Percentiles rank a stretch among this genome's conserved stretches.
These are phyloP conservation scores for Tachystola acroxantha DNA, from an alignment of 2,888 invertebrate species.

Conservation along the genomic window DNA sequence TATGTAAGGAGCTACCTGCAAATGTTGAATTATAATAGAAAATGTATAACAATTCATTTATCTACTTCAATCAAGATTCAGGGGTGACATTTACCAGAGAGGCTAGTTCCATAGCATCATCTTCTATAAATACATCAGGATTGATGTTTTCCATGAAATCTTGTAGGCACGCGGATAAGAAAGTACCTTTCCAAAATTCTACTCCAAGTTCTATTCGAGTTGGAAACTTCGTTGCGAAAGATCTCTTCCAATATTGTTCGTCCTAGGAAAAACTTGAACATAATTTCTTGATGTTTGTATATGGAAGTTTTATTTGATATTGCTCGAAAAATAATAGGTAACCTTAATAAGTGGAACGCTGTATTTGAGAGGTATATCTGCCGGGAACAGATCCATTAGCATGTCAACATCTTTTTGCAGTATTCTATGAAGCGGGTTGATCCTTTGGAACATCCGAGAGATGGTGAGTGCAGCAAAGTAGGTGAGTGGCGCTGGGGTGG, in stretches of 20 bases:
- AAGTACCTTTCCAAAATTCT: constrained; percentile 80
- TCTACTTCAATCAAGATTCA: neutral
- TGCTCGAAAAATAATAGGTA: constrained; percentile 8
- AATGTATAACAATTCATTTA: constrained; percentile 1
- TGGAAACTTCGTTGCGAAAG: constrained; percentile 57
- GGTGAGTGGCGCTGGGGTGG: constrained; percentile 62
- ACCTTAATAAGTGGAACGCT: constrained; percentile 76
- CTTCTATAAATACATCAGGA: constrained; percentile 62
- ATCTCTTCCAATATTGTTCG: constrained; percentile 82
- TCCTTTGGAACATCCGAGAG: constrained; percentile 58
- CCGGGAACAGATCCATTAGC: constrained; percentile 79
- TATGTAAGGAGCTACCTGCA: constrained; percentile 71
- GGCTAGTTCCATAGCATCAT: constrained; percentile 55
- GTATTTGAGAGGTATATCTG: constrained; percentile 75
- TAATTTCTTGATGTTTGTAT: constrained; percentile 67
- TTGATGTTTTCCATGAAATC: constrained; percentile 62
- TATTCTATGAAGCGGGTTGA: constrained; percentile 74
- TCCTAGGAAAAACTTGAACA: constrained; percentile 69
- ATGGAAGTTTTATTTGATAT: no score
- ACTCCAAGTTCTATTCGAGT: constrained; percentile 51
- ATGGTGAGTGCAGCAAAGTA: constrained; percentile 47
- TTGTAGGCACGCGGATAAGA: constrained; percentile 59
- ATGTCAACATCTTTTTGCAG: constrained; percentile 77
- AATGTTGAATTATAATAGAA: no score
- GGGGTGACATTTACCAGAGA: constrained; percentile 35